Conservation (phyloP, 2,888 invertebrate species). For the Drosophila falleni region DNA sequence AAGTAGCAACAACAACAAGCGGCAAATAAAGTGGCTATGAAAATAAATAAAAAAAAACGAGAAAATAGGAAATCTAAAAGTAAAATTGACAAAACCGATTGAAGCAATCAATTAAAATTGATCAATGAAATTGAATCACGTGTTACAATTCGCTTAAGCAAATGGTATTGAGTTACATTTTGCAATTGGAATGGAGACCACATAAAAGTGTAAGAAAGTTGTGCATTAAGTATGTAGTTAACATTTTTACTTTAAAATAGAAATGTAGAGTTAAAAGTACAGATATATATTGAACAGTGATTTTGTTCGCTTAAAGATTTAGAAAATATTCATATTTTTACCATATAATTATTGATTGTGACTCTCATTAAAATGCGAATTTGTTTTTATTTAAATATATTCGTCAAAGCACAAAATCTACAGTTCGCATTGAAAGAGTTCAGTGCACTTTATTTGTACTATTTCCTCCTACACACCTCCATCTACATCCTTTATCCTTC, state of each 20-base stretch:
- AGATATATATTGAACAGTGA: background rate
- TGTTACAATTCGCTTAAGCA: slow-evolving; percentile 64
- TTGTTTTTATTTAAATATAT: too few species aligned
- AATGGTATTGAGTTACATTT: slow-evolving; percentile 37
- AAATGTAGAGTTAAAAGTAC: background rate
- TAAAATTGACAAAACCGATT: slow-evolving; percentile 54
- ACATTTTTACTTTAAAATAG: background rate
- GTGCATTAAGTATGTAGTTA: background rate
- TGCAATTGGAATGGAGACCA: slow-evolving; percentile 26
- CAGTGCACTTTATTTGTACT: slow-evolving; percentile 33
- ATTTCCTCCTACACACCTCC: background rate
- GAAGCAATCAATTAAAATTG: slow-evolving; percentile 80
- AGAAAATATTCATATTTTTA: background rate
- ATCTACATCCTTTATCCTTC: slow-evolving; percentile 12
- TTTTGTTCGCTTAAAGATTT: background rate
- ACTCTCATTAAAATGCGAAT: too few species aligned
- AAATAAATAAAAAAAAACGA: slow-evolving; percentile 46
- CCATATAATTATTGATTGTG: too few species aligned
- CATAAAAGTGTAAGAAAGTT: slow-evolving; percentile 11
- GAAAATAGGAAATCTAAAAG: slow-evolving; percentile 29
- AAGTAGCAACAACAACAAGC: slow-evolving; percentile 38
- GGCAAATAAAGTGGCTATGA: slow-evolving; percentile 69
- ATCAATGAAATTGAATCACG: slow-evolving; percentile 77
- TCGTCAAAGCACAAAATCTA: background rate
- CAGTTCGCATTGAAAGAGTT: slow-evolving; percentile 15